phyloP scores from a whole-genome alignment of 64 coral and sea anemone genomes.

The Dendrophyllia cribrosa region DNA sequence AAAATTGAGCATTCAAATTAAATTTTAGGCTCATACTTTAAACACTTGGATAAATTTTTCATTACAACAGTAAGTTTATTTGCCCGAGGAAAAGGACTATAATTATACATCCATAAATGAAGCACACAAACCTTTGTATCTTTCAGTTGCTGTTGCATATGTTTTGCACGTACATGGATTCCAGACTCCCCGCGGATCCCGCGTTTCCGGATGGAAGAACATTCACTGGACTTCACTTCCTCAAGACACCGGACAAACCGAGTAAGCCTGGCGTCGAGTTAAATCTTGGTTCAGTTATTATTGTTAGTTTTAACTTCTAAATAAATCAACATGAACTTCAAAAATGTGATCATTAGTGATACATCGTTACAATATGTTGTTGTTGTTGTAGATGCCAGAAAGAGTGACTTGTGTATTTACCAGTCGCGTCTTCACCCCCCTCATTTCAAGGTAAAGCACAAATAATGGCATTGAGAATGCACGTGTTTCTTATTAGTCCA shows the following conservation, averaged over 20 bases:
- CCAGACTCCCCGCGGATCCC: constrained; percentile 88
- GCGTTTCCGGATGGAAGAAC: constrained; percentile 94
- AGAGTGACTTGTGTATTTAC: constrained; percentile 93
- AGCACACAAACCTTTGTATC: background rate
- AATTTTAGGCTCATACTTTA: no score
- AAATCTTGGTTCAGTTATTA: background rate
- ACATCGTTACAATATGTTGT: background rate
- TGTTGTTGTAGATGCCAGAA: constrained; percentile 74
- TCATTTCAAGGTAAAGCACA: constrained; percentile 75
- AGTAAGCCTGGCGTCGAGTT: constrained; percentile 35
- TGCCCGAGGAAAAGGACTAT: no score
- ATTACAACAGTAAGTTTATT: no score
- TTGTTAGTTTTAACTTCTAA: no score
- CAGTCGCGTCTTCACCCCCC: constrained; percentile 86
- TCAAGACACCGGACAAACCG: constrained; percentile 98
- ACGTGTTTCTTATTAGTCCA: no score
- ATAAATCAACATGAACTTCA: no score
- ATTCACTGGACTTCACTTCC: constrained; percentile 94
- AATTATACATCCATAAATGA: no score
- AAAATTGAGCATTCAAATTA: no score
- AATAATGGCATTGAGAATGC: background rate
- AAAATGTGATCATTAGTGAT: no score
- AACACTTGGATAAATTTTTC: no score
- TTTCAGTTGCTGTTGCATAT: constrained; percentile 86
- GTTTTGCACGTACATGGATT: constrained; percentile 99